A percentile compares a stretch with the other conserved stretches of the same genome.
Conservation (phyloP, 2,797 vertebrate genomes). For the Anguilla anguilla region DNA sequence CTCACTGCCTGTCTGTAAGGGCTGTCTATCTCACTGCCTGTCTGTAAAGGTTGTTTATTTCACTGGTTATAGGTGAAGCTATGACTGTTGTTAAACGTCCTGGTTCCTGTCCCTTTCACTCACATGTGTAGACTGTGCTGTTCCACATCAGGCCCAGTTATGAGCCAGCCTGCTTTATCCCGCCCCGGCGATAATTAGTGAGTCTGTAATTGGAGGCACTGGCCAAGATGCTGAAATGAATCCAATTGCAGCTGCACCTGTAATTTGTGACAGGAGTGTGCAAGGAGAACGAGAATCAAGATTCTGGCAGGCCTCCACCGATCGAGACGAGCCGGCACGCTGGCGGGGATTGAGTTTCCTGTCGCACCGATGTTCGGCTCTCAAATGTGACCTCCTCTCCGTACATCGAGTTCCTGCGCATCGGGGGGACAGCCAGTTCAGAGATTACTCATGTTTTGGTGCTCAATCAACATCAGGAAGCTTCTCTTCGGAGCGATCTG, state of each 20-base stretch:
- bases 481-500: not conserved
- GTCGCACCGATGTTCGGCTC: not conserved
- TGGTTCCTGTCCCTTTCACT: not conserved
- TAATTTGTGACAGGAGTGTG: constrained; percentile 12
- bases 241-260: constrained; percentile 21
- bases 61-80: not conserved
- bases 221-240: not conserved
- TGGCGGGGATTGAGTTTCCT: not conserved
- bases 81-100: not conserved
- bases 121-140: not conserved
- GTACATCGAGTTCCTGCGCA: not conserved
- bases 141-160: not conserved
- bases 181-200: not conserved
- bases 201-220: not conserved
- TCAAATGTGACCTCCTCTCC: not conserved
- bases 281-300: not conserved
- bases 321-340: not conserved
- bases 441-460: not conserved
- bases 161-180: not conserved
- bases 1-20: not conserved
- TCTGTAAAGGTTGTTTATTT: not conserved
- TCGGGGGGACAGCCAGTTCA: not conserved
- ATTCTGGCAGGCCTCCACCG: not conserved
- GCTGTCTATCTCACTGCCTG: not conserved
- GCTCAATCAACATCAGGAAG: not conserved